Base-by-base conservation (phyloP, 2,888 invertebrate species). In the Drosophila eohydei region DNA sequence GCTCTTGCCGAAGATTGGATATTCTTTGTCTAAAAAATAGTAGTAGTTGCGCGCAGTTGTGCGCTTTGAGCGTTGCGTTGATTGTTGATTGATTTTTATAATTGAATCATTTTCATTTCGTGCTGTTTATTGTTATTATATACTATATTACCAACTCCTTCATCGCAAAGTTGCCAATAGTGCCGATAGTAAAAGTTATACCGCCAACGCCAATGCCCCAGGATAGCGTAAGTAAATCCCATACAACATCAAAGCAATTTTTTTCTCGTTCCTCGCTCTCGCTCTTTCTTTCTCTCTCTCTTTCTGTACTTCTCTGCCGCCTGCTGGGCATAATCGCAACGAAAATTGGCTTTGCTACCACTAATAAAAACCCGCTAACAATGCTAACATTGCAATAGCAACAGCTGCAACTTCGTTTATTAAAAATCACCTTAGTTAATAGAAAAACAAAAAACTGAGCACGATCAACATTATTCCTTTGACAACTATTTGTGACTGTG, bases 161-260 rank as follows among this genome's bases (percentile, higher is more conserved):
- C 81, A 86, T 83, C 86, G 83, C 75, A 72, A 80, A 90, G 81
- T 89, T 90, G 68, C 89, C 88, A 75, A 89, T 90, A 71, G 88
- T 89, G 82, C 90, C 89, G 80, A 88, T 90, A 79, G 86, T 89
- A 67, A 81, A 82, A 84, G 77, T 86, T 46, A 84, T 80, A 71
- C 86, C 89, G 78, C 80, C 89, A 78, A 79, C 85, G 75, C 82
- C 87, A 79, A 74, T 84, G 74, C 77, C 84, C 68, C 87, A 88
- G 87, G 89, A 88, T 71, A 83, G 83, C 75, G 87, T 88, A 88
- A 88, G 87, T 88, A 88, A 78, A 72, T 48, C 68, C 73, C 68
- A 60, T 36, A 50, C 48, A 50, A 50, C 79, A 70, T 67, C 56
- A 50, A 48, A 61, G 44, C 36, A 62, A 34, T 65, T 60, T 51